Percentiles rank a stretch among this genome's conserved stretches.
Evolutionary conservation across 2,888 invertebrate genomes (phyloP).

Genomic region (Platynereis dumerilii): DNA sequence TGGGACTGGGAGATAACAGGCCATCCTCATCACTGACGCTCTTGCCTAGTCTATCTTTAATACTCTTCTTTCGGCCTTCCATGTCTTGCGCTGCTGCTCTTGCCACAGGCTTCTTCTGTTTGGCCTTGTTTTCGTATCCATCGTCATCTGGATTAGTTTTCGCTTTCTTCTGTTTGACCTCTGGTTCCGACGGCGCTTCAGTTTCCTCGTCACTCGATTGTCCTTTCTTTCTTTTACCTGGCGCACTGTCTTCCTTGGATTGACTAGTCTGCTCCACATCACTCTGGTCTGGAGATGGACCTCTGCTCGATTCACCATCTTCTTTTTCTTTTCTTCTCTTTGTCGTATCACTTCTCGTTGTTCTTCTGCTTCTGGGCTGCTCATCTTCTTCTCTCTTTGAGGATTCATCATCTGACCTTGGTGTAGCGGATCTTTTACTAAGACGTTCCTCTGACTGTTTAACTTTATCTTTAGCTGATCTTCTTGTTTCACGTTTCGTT

Average conservation of each 20-base stretch:
- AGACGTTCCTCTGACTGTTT: too few relatives aligned
- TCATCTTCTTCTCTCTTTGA: too few relatives aligned
- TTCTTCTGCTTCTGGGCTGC: too few relatives aligned
- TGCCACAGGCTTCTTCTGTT: not conserved
- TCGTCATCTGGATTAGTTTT: not conserved
- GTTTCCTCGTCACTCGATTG: not conserved
- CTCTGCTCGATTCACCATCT: too few relatives aligned
- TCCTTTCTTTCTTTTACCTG: not conserved
- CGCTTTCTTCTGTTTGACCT: not conserved
- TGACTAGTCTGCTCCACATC: not conserved
- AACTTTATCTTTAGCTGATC: too few relatives aligned
- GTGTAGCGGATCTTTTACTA: too few relatives aligned
- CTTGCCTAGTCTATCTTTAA: slow-evolving; percentile 17
- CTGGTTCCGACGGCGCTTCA: too few relatives aligned
- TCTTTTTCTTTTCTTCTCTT: too few relatives aligned
- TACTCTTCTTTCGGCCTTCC: slow-evolving; percentile 8
- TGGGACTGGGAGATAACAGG: not conserved
- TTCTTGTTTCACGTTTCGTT: not conserved
- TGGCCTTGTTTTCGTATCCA: not conserved
- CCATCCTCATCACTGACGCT: not conserved
- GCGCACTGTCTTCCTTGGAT: not conserved
- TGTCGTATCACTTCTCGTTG: too few relatives aligned
- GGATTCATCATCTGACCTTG: too few relatives aligned
- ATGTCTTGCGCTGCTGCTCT: slow-evolving; percentile 3
- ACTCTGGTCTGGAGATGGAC: too few relatives aligned